Base-by-base conservation (phyloP, 2,888 invertebrate genomes). In the Protodeltote pygarga region DNA sequence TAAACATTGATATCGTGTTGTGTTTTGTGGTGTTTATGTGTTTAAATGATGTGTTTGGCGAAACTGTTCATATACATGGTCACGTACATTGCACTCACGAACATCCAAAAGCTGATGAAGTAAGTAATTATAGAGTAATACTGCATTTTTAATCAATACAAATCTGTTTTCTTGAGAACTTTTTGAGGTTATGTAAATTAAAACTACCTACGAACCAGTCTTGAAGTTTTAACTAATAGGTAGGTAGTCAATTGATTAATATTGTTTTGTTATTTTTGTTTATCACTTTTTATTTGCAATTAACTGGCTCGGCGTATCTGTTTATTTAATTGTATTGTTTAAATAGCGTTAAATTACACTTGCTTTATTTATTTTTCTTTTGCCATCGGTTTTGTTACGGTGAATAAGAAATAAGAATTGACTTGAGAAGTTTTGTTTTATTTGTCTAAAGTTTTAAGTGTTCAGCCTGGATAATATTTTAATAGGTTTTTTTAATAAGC, bases 101-200 rank as follows among this genome's bases (percentile, higher is more conserved):
- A 54, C 95, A 95, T 81, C 95, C 95, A 2, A 94, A 93, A 73
- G 93, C 93, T 42, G 93, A 95, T 75, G 94, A 95, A 93, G 95
- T 95, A 77, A 92, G 93, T 88, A 67, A 53, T 60, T 52, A 8
- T 29, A 24, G 2, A 27, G 47, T 27, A 50, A 45, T 59, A 35
- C 33, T 33, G n/a, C 19, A 33, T 32, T 57, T 50, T 39, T n/a
- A n/a, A n/a, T n/a, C n/a, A n/a, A n/a, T n/a, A n/a, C 48, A 10
- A 28, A 47, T 35, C 42, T 40, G 10, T 19, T 29, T 51, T 19
- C n/a, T 20, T 17, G 8, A 8, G 14, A 33, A 44, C 28, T 49
- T 45, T 29, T 63, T 60, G 53, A 72, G 72, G 71, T 73, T 72
- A 72, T 63, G 63, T 55, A 20, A 34, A 29, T 31, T 32, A 6